Evolutionary conservation across 1,140 invertebrate genomes (phyloP).

Genomic region (Microplitis mediator): DNA sequence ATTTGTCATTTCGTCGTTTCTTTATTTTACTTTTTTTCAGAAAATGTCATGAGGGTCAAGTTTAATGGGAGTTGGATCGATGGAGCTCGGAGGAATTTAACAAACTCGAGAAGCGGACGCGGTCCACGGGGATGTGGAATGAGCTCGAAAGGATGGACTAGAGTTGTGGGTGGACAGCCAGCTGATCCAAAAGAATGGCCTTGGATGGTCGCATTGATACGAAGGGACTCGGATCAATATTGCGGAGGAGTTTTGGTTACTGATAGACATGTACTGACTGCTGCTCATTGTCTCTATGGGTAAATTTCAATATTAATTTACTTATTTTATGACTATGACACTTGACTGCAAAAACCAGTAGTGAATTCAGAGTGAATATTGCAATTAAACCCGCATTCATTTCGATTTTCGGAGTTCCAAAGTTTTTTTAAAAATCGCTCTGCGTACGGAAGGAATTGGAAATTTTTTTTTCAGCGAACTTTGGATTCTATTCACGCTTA

Average conservation of each 20-base stretch:
- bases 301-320: constrained; percentile 12
- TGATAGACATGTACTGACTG: constrained; percentile 78
- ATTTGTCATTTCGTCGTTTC: no score
- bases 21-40: no score
- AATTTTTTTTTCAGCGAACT: no score
- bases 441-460: no score
- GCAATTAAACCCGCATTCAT: no score
- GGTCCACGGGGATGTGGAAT: constrained; percentile 70
- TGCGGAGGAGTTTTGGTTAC: constrained; percentile 83
- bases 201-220: constrained; percentile 78
- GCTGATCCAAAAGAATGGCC: constrained; percentile 78
- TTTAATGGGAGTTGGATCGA: neutral
- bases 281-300: constrained; percentile 73
- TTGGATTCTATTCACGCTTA: no score
- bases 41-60: neutral
- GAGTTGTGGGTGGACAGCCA: constrained; percentile 68
- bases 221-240: constrained; percentile 64
- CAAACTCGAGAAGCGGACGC: constrained; percentile 19
- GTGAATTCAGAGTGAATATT: no score
- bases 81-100: constrained; percentile 12
- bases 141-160: constrained; percentile 62
- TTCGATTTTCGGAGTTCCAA: no score
- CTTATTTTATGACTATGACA: no score
- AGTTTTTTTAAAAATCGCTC: no score
- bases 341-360: no score